A percentile compares a stretch with the other conserved stretches of the same genome.
Evolutionary conservation across 2,888 invertebrate genomes (phyloP).

Genomic region (Rhaphigaster nebulosa): DNA sequence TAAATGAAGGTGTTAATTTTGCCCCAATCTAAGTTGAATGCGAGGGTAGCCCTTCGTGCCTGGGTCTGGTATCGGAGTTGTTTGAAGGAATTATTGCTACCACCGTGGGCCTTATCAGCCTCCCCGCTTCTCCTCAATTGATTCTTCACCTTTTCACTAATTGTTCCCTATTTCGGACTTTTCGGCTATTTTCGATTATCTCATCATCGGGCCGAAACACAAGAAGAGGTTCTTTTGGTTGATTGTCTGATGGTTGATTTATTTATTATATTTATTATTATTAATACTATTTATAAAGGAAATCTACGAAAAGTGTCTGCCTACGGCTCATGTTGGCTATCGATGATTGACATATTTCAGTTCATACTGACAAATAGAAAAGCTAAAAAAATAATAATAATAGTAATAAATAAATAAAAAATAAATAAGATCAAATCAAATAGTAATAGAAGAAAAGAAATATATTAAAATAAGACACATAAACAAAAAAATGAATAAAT

Average conservation of each 20-base stretch:
- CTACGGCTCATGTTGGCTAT: no score
- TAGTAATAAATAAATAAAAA: no score
- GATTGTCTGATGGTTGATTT: background rate
- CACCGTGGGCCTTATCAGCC: constrained; percentile 6
- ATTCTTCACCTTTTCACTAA: constrained; percentile 46
- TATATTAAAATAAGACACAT: no score
- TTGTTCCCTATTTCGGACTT: constrained; percentile 9
- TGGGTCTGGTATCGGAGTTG: constrained; percentile 8
- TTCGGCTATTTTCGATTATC: background rate
- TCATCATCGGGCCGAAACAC: background rate
- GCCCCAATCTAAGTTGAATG: background rate
- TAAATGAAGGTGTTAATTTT: constrained; percentile 33
- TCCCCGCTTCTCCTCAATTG: constrained; percentile 26
- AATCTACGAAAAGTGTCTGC: no score
- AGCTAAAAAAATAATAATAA: no score
- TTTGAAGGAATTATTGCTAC: constrained; percentile 36
- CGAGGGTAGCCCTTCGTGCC: background rate
- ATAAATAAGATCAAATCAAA: no score
- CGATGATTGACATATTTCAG: no score
- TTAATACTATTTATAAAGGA: no score
- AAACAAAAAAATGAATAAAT: no score
- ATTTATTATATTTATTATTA: background rate
- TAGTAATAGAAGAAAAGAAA: no score
- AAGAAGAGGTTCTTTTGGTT: background rate
- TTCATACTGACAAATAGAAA: no score